Conservation (phyloP, 1,140 invertebrate species). For the Belonocnema kinseyi region DNA sequence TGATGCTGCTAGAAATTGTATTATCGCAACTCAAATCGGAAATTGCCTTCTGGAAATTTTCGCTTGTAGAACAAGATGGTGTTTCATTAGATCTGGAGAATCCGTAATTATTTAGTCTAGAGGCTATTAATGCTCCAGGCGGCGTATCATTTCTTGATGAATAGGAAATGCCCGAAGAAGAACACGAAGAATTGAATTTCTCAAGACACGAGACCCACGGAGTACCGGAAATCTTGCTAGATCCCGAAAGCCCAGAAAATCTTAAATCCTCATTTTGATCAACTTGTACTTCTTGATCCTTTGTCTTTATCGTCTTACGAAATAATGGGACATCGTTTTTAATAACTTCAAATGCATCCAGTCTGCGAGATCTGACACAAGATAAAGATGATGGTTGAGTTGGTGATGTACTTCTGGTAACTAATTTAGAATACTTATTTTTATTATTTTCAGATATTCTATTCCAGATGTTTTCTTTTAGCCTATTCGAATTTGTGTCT, state of each 20-base stretch:
- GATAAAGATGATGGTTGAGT: conserved; percentile 81
- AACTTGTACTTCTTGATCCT: conserved; percentile 82
- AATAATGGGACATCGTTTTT: conserved; percentile 80
- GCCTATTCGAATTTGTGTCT: conserved; percentile 41
- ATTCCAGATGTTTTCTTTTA: conserved; percentile 35
- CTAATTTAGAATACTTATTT: conserved; percentile 78
- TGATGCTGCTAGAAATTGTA: not conserved
- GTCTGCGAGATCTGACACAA: conserved; percentile 80
- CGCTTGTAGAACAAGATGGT: conserved; percentile 48
- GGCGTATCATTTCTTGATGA: conserved; percentile 54
- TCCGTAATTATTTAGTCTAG: conserved; percentile 59
- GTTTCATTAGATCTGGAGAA: conserved; percentile 53
- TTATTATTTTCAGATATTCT: conserved; percentile 58
- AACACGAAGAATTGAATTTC: conserved; percentile 61
- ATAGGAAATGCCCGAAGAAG: conserved; percentile 44
- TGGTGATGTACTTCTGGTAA: conserved; percentile 86
- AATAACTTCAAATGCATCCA: conserved; percentile 82
- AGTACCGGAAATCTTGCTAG: conserved; percentile 75
- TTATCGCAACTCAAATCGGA: not conserved
- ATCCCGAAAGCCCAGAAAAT: conserved; percentile 78
- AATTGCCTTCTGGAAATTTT: conserved; percentile 42
- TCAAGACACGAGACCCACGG: conserved; percentile 83
- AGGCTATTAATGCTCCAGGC: not conserved
- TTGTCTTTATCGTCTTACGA: conserved; percentile 75
- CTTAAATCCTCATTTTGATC: conserved; percentile 81